A percentile compares a stretch with the other conserved stretches of the same genome.
phyloP scores from a whole-genome alignment of 2,888 invertebrate species.

The Pyrochroa serraticornis region DNA sequence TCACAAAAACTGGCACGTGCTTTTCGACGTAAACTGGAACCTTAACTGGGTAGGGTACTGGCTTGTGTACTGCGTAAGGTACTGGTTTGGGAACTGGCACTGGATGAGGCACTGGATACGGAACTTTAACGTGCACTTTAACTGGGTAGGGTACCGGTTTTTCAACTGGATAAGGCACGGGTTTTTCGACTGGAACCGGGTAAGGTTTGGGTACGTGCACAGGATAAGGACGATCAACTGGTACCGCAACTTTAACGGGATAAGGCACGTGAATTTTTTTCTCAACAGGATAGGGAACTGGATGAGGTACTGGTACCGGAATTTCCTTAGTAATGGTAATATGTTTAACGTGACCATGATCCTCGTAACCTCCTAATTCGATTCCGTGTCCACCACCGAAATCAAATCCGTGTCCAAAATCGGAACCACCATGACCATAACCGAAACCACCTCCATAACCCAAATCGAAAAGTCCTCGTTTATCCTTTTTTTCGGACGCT shows the following conservation, averaged over 20 bases:
- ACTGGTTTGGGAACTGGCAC: slow-evolving; percentile 49
- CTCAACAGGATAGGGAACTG: slow-evolving; percentile 62
- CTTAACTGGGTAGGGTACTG: slow-evolving; percentile 57
- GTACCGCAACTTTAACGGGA: slow-evolving; percentile 56
- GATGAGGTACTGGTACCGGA: slow-evolving; percentile 60
- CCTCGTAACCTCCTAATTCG: slow-evolving; percentile 25
- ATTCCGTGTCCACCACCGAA: slow-evolving; percentile 36
- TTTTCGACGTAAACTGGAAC: slow-evolving; percentile 59
- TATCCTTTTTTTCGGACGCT: slow-evolving; percentile 45
- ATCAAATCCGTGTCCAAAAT: slow-evolving; percentile 35
- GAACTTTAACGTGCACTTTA: slow-evolving; percentile 59
- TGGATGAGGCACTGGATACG: slow-evolving; percentile 57
- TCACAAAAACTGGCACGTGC: slow-evolving; percentile 56
- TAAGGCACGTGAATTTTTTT: slow-evolving; percentile 59
- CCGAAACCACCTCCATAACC: slow-evolving; percentile 44
- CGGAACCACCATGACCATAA: slow-evolving; percentile 35
- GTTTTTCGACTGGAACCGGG: slow-evolving; percentile 61
- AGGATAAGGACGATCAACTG: slow-evolving; percentile 59
- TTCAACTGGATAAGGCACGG: slow-evolving; percentile 62
- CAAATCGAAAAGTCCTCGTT: slow-evolving; percentile 50
- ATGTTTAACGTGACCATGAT: slow-evolving; percentile 44
- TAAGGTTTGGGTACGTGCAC: slow-evolving; percentile 59
- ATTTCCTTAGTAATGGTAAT: slow-evolving; percentile 57
- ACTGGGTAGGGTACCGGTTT: slow-evolving; percentile 62
- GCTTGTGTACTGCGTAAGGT: slow-evolving; percentile 48